Evolutionary conservation across 64 coral and sea anemone species (phyloP), one percentile per base, ranked within the genome.

Genomic region (Actinia equina): DNA sequence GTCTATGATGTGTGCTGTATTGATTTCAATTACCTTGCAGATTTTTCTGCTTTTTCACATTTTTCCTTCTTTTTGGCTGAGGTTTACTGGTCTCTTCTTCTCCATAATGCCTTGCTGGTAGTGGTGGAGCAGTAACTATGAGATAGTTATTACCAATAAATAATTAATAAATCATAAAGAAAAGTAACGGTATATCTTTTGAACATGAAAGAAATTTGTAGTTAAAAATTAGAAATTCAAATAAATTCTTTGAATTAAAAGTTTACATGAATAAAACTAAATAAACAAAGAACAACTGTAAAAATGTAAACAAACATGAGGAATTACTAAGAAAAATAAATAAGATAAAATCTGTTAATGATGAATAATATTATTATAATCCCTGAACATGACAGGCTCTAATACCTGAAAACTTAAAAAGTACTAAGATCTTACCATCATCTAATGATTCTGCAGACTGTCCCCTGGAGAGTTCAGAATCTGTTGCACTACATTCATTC

Each of bases 381-480:
- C 30, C 30, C 30, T 37, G 30, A 37, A 37, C 0, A 37, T 37
- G 30, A n/a, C n/a, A n/a, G 30, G 30, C 30, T 37, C 30, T 37
- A 37, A 37, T 37, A 37, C 30, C 30, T 37, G 30, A 37, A 37
- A 37, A 1, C 30, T 37, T 2, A 49, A 49, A 4, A 49, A 49
- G 55, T 57, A 4, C 55, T 57, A 57, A 74, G 26, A 74, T 51
- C 55, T 82, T 92, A 92, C 90, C 77, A 42, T 92, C 90, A 69
- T 92, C 90, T 11, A 86, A 86, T 23, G 90, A 92, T 69, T 92
- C 90, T 23, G 77, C 42, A 23, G 90, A 92, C 59, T 92, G 90
- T 71, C 55, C 64, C 37, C 89, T 79, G 17, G 80, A 82, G 18
- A 82, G 7, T 20, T 82, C 80, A 18, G 78, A 81, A 20, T 81